phyloP scores from a whole-genome alignment of 2,797 vertebrate genomes.

The Myotis myotis region DNA sequence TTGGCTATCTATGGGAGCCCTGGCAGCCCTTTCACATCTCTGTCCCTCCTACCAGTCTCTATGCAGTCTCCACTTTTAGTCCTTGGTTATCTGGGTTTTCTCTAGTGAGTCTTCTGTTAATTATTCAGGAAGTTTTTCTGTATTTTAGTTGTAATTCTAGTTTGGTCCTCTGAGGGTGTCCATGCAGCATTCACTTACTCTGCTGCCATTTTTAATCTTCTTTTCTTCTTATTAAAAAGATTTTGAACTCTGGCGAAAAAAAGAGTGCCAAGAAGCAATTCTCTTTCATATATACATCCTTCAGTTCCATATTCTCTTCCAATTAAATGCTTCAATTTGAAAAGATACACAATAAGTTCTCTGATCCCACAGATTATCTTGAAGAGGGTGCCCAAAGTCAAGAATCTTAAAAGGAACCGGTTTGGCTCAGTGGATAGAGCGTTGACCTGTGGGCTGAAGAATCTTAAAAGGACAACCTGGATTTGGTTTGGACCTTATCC shows the following conservation, averaged over 20 bases:
- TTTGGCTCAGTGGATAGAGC: too few relatives aligned
- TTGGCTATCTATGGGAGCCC: too few relatives aligned
- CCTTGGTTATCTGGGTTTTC: too few relatives aligned
- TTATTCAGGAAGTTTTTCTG: too few relatives aligned
- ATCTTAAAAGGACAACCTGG: not conserved
- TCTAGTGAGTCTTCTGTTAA: too few relatives aligned
- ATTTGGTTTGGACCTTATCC: not conserved
- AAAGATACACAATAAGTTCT: not conserved
- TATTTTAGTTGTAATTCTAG: too few relatives aligned
- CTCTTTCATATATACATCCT: not conserved
- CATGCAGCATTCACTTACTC: too few relatives aligned
- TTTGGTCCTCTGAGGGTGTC: too few relatives aligned
- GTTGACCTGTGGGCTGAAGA: not conserved
- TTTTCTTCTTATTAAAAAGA: not conserved
- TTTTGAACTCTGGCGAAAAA: not conserved
- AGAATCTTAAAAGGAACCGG: not conserved
- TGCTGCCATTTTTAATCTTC: too few relatives aligned
- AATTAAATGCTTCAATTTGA: not conserved
- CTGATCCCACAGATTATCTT: not conserved
- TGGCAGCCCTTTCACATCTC: too few relatives aligned
- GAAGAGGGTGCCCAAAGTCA: not conserved
- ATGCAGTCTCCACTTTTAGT: too few relatives aligned
- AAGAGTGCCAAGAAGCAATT: not conserved
- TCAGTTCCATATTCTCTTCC: slow-evolving; percentile 26
- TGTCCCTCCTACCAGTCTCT: too few relatives aligned